These are phyloP conservation scores for Tetrapedia diversipes DNA, from an alignment of 2,888 invertebrate genomes.

Conservation along the genomic window DNA sequence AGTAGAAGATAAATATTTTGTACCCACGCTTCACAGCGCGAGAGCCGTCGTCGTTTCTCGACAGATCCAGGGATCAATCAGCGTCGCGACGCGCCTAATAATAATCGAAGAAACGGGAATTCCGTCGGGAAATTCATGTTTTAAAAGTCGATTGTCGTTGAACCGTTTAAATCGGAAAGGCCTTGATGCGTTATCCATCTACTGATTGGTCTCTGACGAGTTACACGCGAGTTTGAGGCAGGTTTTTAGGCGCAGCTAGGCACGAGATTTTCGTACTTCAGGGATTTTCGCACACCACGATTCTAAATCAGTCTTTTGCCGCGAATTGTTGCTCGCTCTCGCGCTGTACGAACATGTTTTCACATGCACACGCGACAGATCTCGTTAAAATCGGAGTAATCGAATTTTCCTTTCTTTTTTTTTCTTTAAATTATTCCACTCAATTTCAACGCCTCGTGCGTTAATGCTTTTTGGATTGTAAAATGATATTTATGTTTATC, in stretches of 20 bases:
- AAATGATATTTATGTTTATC: too few relatives aligned
- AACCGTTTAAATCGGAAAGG: neutral
- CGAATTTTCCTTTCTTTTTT: neutral
- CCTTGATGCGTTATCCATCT: neutral
- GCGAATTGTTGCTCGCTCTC: slow-evolving; percentile 65
- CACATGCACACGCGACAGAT: slow-evolving; percentile 25
- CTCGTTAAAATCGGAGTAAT: slow-evolving; percentile 74
- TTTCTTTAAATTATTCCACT: too few relatives aligned
- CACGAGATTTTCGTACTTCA: slow-evolving; percentile 33
- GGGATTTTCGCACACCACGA: too few relatives aligned
- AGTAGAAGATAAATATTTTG: slow-evolving; percentile 40
- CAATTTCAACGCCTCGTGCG: too few relatives aligned
- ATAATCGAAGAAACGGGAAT: neutral
- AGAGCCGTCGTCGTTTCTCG: slow-evolving; percentile 60
- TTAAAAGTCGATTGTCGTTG: neutral
- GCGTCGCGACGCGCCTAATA: neutral
- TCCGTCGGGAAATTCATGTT: neutral
- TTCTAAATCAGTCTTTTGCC: too few relatives aligned
- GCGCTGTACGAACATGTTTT: slow-evolving; percentile 69
- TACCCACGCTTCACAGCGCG: slow-evolving; percentile 70
- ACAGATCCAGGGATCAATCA: slow-evolving; percentile 51
- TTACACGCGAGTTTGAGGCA: slow-evolving; percentile 47
- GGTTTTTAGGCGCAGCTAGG: slow-evolving; percentile 60
- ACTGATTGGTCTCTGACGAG: slow-evolving; percentile 54
- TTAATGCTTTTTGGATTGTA: too few relatives aligned